Evolutionary conservation across 2,888 invertebrate genomes (phyloP), one percentile per base, ranked within the genome.

Genomic region (Phalangium opilio): DNA sequence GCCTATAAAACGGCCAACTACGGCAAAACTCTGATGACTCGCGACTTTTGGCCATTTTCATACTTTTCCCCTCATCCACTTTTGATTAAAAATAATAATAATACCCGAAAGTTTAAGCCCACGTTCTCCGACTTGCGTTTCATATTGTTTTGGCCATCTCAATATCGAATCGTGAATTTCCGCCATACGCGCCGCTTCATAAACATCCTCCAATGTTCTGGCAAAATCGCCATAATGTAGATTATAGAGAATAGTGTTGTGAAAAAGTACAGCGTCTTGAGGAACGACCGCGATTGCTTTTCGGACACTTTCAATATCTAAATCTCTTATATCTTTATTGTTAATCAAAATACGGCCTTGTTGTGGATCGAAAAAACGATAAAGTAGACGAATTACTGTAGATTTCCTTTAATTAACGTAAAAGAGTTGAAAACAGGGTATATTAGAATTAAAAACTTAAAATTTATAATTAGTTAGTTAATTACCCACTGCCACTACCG

Each of bases 181-280:
- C 0, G 96, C 91, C 83, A 95, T 81, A 64, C 76, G 75, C 7
- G 95, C 83, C 1, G 93, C 93, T 47, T 76, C 67, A 57, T 79
- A 75, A 3, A 98, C 86, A 8, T 86, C 77, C 15, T 81, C 78
- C 10, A 70, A 65, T 0, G 76, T 63, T 58, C 81, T 82, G 1
- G 62, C 63, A 41, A 95, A 71, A 66, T 91, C 81, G 1, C 98
- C 98, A 65, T 98, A 99, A 57, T 83, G 81, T 39, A 98, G 73
- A 69, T 96, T 98, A 70, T 96, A 75, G 55, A 70, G 72, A 44
- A 98, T 90, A 18, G 91, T 85, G 64, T 96, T 89, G 67, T 99
- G 93, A 67, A 99, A 98, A 20, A 98, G 69, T 18, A 98, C 93
- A 43, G 90, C 87, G 67, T 98, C 98, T 83, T 86, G 64, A 1